These are phyloP conservation scores for Oryzias melastigma DNA, from an alignment of 2,113 vertebrate genomes.

Conservation along the genomic window DNA sequence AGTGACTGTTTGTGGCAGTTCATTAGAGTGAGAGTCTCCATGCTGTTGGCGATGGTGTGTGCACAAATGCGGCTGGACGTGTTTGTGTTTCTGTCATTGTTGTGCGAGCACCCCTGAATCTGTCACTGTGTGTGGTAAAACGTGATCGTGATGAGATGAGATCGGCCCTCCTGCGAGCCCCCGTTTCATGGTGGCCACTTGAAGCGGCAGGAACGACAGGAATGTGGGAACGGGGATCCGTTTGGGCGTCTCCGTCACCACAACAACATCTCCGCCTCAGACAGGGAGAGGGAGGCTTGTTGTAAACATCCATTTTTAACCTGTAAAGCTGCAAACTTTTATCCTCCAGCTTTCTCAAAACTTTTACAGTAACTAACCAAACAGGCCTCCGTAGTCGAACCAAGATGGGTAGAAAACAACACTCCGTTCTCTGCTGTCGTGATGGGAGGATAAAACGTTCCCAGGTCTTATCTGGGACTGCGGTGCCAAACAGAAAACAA, in stretches of 20 bases:
- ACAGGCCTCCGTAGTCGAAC: conserved; percentile 1
- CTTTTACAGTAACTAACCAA: conserved; percentile 31
- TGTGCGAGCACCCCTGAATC: neutral
- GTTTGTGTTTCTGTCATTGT: conserved; percentile 13
- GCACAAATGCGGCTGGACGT: conserved; percentile 9
- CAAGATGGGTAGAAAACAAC: conserved; percentile 27
- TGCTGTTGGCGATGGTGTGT: conserved; percentile 5
- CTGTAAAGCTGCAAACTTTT: conserved; percentile 1
- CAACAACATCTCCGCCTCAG: conserved; percentile 38
- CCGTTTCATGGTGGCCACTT: conserved; percentile 54
- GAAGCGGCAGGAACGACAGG: conserved; percentile 58
- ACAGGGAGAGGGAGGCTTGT: conserved; percentile 4
- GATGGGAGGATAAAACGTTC: conserved; percentile 38
- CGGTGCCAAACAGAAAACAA: conserved; percentile 32
- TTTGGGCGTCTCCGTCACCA: conserved; percentile 37
- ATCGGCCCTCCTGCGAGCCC: conserved; percentile 53
- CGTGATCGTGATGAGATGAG: conserved; percentile 48
- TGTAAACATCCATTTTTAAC: neutral
- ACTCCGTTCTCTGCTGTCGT: conserved; percentile 10
- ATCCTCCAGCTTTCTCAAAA: conserved; percentile 13
- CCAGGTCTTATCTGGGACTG: conserved; percentile 33
- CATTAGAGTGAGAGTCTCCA: conserved; percentile 5
- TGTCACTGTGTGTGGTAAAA: conserved; percentile 27
- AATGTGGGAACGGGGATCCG: conserved; percentile 59
- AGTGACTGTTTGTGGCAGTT: conserved; percentile 2